Base-by-base conservation (phyloP, 2,113 vertebrate species). In the Salvelinus alpinus region DNA sequence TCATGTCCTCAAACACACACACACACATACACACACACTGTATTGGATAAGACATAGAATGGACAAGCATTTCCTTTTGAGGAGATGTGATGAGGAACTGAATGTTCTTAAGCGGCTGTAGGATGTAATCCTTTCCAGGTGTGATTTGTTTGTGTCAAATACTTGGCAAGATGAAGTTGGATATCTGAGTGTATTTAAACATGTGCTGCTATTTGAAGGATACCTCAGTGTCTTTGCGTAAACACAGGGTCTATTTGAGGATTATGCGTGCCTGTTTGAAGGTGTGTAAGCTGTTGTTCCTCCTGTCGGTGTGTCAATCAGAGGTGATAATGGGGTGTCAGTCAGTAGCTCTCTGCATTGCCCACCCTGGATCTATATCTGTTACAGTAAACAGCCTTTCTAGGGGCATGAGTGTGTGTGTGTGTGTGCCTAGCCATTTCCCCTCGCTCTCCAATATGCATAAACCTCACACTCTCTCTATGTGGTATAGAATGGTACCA, bases 311-410 rank as follows among this genome's bases (percentile, higher is more conserved):
- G 2, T 81, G 72, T 31, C 74, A 86, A 76, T 77, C 74, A 69
- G 54, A 34, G 48, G 74, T 6, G 38, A 74, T 83, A 81, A 83
- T 79, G 79, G 83, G 72, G 34, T 18, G 12, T n/a, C 9, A 9
- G 48, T 54, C 48, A 54, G 48, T 16, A 16, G 12, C 48, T 54
- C 48, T 54, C 48, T 54, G 16, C 48, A 54, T 3, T 3, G 16
- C 48, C 48, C 13, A 14, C 54, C 3, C 51, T 76, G 68, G 67
- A 69, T 75, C 57, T 34, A 34, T 5, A 34, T 78, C 27, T 27
- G 64, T 29, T 68, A 80, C 85, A 78, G 67, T 74, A 84, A 82
- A 82, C 79, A 80, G 71, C 60, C 57, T 12, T 71, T 64, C 34
- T 29, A 59, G n/a, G 31, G 74, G 24, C 3, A 25, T 25, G 4